Evolutionary conservation across 1,140 invertebrate genomes (phyloP), one percentile per base, ranked within the genome.

Genomic region (Limonius californicus): DNA sequence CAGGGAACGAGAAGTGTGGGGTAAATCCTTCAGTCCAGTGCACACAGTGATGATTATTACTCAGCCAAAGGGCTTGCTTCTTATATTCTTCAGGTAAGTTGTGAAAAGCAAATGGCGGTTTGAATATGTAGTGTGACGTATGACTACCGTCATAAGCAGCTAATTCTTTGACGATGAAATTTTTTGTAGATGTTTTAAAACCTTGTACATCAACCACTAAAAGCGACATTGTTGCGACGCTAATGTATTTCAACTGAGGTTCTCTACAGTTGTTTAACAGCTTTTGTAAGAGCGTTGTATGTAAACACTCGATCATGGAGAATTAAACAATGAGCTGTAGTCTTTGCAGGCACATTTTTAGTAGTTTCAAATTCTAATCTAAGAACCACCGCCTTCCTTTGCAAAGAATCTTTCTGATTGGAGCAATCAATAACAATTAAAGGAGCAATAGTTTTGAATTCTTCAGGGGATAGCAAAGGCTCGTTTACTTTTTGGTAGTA

Each of bases 371-470:
- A 68, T 63, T 72, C 64, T 2, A 70, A 58, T 23, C 63, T 27
- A 21, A 47, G 56, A 62, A 59, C 59, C 11, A 59, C 47, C 19
- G 21, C 15, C 16, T 54, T 43, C 16, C 19, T 59, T 23, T 63
- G 21, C 19, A 61, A 4, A 12, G 23, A 16, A 18, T 61, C 50
- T 15, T 66, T 70, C 60, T 72, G 68, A 65, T 69, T 47, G 35
- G 61, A 62, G 58, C 67, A 68, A 69, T 70, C 70, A 50, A 63
- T 67, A n/a, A 66, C 67, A 18, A 61, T 50, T 54, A 72, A 67
- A 47, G 59, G 30, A 12, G 59, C 65, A 23, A 61, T 45, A 6
- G 50, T 42, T 30, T 62, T 32, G 30, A 55, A 61, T 12, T 59
- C 30, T 8, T 14, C 16, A 27, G 21, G 30, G 4, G n/a, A 16